phyloP scores from a whole-genome alignment of 2,888 invertebrate genomes.

The Elgonia sp. region DNA sequence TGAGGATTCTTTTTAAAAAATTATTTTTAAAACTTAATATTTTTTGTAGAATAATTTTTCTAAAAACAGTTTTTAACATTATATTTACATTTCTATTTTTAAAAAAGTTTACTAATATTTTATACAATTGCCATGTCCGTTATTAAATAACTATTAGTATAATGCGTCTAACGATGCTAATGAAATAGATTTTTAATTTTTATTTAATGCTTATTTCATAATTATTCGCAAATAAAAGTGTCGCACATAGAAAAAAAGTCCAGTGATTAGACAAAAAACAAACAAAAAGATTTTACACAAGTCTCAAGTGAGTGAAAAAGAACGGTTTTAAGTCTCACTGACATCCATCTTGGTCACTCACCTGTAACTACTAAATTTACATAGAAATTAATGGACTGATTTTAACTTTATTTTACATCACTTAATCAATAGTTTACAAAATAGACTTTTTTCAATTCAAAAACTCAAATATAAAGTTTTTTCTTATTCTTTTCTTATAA shows the following conservation, averaged over 20 bases:
- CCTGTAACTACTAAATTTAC: conserved; percentile 44
- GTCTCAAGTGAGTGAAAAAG: conserved; percentile 21
- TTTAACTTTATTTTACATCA: conserved; percentile 1
- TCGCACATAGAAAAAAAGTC: not conserved
- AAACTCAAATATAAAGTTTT: not conserved
- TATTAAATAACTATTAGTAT: too few relatives aligned
- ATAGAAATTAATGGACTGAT: conserved; percentile 46
- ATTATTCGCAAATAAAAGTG: not conserved
- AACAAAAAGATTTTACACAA: conserved; percentile 13
- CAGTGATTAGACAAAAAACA: conserved; percentile 28
- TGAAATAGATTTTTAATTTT: too few relatives aligned
- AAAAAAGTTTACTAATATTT: too few relatives aligned
- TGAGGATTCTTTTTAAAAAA: too few relatives aligned
- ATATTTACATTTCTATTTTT: too few relatives aligned
- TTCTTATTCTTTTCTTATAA: too few relatives aligned
- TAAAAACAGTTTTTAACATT: too few relatives aligned
- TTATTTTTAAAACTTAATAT: too few relatives aligned
- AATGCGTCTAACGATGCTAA: too few relatives aligned
- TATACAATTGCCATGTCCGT: too few relatives aligned
- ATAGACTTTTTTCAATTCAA: not conserved
- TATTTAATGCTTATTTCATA: not conserved
- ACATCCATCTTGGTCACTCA: conserved; percentile 60
- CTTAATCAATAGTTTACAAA: not conserved
- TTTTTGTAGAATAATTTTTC: too few relatives aligned
- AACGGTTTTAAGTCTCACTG: conserved; percentile 29